Percentiles rank a stretch among this genome's conserved stretches.
These are phyloP conservation scores for Eutrigla gurnardus DNA, from an alignment of 2,797 vertebrate genomes.

Conservation along the genomic window DNA sequence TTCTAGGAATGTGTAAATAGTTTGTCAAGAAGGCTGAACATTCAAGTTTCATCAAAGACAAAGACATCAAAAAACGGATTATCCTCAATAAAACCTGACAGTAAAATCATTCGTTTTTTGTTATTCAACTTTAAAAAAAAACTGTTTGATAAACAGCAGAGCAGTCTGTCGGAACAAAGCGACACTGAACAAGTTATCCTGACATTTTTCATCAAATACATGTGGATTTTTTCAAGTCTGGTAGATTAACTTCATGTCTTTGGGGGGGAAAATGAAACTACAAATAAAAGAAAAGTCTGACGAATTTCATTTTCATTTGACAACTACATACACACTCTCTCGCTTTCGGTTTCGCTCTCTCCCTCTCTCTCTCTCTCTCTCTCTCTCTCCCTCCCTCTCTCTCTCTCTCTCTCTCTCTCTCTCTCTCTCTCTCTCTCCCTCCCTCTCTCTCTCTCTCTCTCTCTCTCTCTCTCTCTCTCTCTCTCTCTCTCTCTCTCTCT, in stretches of 20 bases:
- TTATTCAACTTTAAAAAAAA: not conserved
- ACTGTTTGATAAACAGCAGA: not conserved
- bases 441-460: too few relatives aligned
- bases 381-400: too few relatives aligned
- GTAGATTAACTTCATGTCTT: not conserved
- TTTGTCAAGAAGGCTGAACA: not conserved
- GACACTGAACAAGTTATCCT: not conserved
- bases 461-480: too few relatives aligned
- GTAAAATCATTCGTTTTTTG: not conserved
- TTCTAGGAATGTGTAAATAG: not conserved
- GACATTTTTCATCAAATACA: not conserved
- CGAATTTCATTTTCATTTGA: not conserved
- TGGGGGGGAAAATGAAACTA: not conserved
- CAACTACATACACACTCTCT: constrained; percentile 9
- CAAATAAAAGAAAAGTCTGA: not conserved
- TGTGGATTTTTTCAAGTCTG: not conserved
- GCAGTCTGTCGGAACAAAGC: not conserved
- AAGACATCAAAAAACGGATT: not conserved
- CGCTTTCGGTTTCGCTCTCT: too few relatives aligned
- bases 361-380: too few relatives aligned
- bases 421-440: too few relatives aligned
- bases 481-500: too few relatives aligned
- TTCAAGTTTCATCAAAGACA: not conserved
- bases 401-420: too few relatives aligned
- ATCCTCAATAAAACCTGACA: not conserved